A percentile compares a stretch with the other conserved stretches of the same genome.
Conservation (phyloP, 30 jellyfish, hydroid and myxozoan genomes). For the Haliclystus octoradiatus region DNA sequence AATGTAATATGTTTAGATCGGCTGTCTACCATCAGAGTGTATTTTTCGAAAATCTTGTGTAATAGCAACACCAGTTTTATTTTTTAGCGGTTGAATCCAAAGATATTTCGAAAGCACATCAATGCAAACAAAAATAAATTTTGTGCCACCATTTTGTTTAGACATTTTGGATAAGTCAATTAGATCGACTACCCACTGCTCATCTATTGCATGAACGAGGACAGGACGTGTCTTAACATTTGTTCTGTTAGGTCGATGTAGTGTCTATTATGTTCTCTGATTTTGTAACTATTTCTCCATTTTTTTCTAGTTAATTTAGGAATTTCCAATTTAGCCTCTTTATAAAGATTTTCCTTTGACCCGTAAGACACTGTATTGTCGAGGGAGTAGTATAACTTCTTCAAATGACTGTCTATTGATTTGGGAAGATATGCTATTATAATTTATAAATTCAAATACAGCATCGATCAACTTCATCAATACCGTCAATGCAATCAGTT, state of each 20-base stretch:
- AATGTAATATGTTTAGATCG: slow-evolving; percentile 4
- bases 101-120: slow-evolving; percentile 38
- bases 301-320: slow-evolving; percentile 10
- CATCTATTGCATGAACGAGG: slow-evolving; percentile 16
- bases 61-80: slow-evolving; percentile 3
- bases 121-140: slow-evolving; percentile 14
- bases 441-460: too few species aligned
- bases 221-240: slow-evolving; percentile 21
- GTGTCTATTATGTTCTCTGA: slow-evolving; percentile 4
- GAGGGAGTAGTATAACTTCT: neutral
- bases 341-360: neutral
- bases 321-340: slow-evolving; percentile 17
- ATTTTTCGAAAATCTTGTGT: slow-evolving; percentile 5
- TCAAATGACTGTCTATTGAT: too few species aligned
- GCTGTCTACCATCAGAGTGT: slow-evolving; percentile 10
- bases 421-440: too few species aligned
- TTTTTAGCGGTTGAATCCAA: slow-evolving; percentile 33
- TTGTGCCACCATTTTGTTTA: slow-evolving; percentile 12
- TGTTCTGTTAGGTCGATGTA: slow-evolving; percentile 36
- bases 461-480: too few species aligned
- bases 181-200: slow-evolving; percentile 26
- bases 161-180: slow-evolving; percentile 11
- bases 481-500: too few species aligned
- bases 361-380: neutral
- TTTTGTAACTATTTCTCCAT: slow-evolving; percentile 13